Evolutionary conservation across 2,888 invertebrate genomes (phyloP), one percentile per base, ranked within the genome.

Genomic region (Cordilura impudica): DNA sequence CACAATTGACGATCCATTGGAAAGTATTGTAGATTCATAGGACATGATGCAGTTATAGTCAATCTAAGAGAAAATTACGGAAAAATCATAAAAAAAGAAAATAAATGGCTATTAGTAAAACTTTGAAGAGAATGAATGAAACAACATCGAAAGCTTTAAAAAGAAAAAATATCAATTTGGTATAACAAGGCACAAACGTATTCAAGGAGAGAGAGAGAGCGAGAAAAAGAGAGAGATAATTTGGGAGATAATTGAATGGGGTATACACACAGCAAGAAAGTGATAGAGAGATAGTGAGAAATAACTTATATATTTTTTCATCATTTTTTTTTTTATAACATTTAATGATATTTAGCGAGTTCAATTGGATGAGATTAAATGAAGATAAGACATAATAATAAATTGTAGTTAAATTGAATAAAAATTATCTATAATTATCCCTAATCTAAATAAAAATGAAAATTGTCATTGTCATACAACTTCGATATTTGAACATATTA

Each of bases 1-100:
- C 98, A 98, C 83, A 97, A 91, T 89, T 98, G 98, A 84, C 96
- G 94, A 90, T 98, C 98, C 97, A 98, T 97, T 43, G 98, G 98
- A 90, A 97, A 98, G 90, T 97, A 97, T 89, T 97, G 96, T 61
- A 98, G 93, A 90, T 97, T 96, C 97, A 98, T 97, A 73, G 97
- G 97, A 91, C 98, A 98, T 84, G 97, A 96, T 83, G 97, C 97
- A 82, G 97, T 98, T 87, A 98, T 96, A 83, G 97, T 98, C 90
- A 98, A 93, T 86, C 88, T 88, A 79, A 49, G 65, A 67, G 19
- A 54, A 56, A 43, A 31, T 16, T 51, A 43, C 31, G 45, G 23
- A 6, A 26, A n/a, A 26, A 26, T 39, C 2, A n/a, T 43, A 35
- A 67, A n/a, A 43, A 43, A 65, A 53, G 69, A 53, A 54, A 31